These are phyloP conservation scores for Scytalopus superciliaris DNA, from an alignment of 2,113 vertebrate genomes.

Conservation along the genomic window DNA sequence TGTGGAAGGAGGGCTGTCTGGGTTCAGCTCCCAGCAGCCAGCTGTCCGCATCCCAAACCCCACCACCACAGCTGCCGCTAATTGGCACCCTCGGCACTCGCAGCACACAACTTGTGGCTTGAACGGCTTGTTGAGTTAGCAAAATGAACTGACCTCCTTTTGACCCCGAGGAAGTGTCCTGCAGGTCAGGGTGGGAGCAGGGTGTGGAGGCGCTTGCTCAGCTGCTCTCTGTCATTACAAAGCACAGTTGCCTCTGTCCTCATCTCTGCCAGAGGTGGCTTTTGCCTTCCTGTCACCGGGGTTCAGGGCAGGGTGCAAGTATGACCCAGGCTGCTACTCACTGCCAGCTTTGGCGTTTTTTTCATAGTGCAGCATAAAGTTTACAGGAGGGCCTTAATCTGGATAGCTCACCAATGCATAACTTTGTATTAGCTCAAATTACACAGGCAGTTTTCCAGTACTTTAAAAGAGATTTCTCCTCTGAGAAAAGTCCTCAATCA, in stretches of 20 bases:
- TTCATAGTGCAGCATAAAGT: background rate
- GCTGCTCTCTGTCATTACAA: background rate
- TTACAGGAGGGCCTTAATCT: background rate
- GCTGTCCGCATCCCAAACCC: background rate
- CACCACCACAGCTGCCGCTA: constrained; percentile 33
- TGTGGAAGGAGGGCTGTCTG: background rate
- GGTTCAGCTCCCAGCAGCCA: background rate
- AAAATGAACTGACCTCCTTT: background rate
- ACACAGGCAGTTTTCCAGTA: background rate
- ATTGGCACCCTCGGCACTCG: background rate
- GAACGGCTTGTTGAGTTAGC: background rate
- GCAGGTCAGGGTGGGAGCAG: background rate
- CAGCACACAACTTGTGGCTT: background rate
- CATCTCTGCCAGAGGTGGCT: rapidly evolving
- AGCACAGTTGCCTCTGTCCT: background rate
- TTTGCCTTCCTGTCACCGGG: background rate
- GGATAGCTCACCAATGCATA: rapidly evolving
- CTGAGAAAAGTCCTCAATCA: background rate
- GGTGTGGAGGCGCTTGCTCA: background rate
- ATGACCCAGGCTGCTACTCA: background rate
- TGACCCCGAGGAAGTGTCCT: background rate
- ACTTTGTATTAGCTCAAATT: background rate
- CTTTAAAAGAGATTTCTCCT: background rate
- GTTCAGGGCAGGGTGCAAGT: background rate
- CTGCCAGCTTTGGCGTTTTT: background rate